These are phyloP conservation scores for Boloria selene DNA, from an alignment of 2,888 invertebrate species.

Conservation along the genomic window DNA sequence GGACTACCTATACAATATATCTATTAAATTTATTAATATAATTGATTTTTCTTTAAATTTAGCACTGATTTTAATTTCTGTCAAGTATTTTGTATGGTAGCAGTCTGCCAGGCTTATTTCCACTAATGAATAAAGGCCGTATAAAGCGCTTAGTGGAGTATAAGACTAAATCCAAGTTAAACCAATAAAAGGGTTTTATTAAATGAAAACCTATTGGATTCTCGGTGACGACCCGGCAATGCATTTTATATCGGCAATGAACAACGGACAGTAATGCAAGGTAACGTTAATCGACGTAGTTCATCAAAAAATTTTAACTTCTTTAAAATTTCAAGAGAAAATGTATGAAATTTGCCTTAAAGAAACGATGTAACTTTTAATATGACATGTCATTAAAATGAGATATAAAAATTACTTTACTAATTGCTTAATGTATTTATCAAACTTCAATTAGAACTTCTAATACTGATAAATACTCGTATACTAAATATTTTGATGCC, in stretches of 20 bases:
- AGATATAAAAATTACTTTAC: no score
- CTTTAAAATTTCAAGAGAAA: background rate
- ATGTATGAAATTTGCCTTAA: background rate
- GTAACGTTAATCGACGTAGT: conserved; percentile 38
- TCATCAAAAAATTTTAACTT: background rate
- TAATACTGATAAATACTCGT: no score
- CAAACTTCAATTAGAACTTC: no score
- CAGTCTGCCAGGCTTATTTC: conserved; percentile 33
- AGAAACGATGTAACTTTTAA: no score
- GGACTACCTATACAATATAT: conserved; percentile 15
- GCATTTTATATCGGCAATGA: conserved; percentile 60
- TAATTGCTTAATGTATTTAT: no score
- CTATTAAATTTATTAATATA: conserved; percentile 18
- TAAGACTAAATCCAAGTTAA: conserved; percentile 71
- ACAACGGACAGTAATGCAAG: conserved; percentile 46
- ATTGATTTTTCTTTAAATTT: conserved; percentile 13
- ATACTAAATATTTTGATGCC: no score
- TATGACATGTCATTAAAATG: no score
- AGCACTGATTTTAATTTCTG: background rate
- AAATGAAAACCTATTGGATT: conserved; percentile 79
- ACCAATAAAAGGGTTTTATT: conserved; percentile 80
- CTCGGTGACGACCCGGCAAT: conserved; percentile 57
- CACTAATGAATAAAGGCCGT: conserved; percentile 40
- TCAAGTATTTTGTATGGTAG: conserved; percentile 27
- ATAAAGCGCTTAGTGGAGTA: conserved; percentile 45